Percentiles rank a stretch among this genome's conserved stretches.
These are phyloP conservation scores for Cheilosia soror DNA, from an alignment of 2,888 invertebrate species.

Conservation along the genomic window DNA sequence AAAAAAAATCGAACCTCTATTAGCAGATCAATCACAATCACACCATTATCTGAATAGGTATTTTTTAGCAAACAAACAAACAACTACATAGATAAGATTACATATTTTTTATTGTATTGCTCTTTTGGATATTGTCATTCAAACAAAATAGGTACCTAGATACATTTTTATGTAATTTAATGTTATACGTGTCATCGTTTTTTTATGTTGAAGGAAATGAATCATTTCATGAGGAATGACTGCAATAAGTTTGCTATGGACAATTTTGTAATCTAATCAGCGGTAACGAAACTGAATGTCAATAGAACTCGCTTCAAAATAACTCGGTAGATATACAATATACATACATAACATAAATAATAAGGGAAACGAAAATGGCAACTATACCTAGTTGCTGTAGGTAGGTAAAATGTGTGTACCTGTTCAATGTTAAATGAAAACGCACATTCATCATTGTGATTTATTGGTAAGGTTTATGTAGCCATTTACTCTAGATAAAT, in stretches of 20 bases:
- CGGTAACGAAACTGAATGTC: background rate
- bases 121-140: slow-evolving; percentile 1
- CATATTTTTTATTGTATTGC: background rate
- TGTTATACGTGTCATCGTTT: background rate
- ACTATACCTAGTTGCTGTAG: background rate
- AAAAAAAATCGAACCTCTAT: slow-evolving; percentile 3
- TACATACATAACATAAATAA: background rate
- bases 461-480: slow-evolving; percentile 26
- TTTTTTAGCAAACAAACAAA: slow-evolving; percentile 37
- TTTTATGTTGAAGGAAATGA: background rate
- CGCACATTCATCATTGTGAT: slow-evolving; percentile 35
- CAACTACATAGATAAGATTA: slow-evolving; percentile 43
- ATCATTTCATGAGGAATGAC: background rate
- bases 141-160: too few relatives aligned
- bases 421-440: slow-evolving; percentile 1
- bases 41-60: slow-evolving; percentile 28
- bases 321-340: background rate
- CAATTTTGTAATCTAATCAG: slow-evolving; percentile 22
- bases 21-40: slow-evolving; percentile 47
- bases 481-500: slow-evolving; percentile 13
- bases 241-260: background rate
- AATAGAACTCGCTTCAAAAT: background rate
- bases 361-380: background rate
- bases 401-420: background rate
- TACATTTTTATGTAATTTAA: background rate